Evolutionary conservation across 2,888 invertebrate genomes (phyloP), one percentile per base, ranked within the genome.

Genomic region (Phaedon cochleariae): DNA sequence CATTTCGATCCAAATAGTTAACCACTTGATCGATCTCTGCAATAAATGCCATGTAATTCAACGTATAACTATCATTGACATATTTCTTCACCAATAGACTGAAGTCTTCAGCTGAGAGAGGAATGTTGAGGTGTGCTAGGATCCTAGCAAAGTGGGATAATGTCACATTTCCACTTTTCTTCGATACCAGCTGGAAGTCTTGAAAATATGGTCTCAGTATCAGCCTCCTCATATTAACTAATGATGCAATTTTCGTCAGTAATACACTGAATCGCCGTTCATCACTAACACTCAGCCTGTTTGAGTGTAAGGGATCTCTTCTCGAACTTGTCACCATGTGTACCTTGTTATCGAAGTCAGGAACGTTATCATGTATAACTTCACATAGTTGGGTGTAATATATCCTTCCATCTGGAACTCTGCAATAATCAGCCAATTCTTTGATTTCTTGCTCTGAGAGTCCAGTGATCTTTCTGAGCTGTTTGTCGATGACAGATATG

Each of bases 11-110:
- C 67, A 90, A 79, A 71, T 90, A 90, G 51, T 87, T 84, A 71
- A 88, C 88, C 20, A 90, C 88, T 12, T 89, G 87, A 61, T 92
- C 89, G 7, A 93, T 84, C 1, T 90, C 88, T 59, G 87, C 86
- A 4, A 93, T 82, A 79, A 94, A 92, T 5, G 91, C 91, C 7
- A 92, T 87, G 77, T 93, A 94, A 83, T 93, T 93, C 1, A 94
- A 83, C 21, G 92, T 90, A 81, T 92, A 93, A 1, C 89, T 88
- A 81, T 92, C 90, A 79, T 90, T 92, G 74, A 92, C 86, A 82
- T 91, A 94, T 74, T 90, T 89, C 74, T 92, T 91, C 61, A 93
- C 86, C 12, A 94, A 83, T 51, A 94, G 82, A 75, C 89, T 86
- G 81, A 92, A 92, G 82, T 94, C 93, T 17, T 90, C 88, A 1